Conservation (phyloP, 2,797 vertebrate species). For the Tamandua tetradactyla region DNA sequence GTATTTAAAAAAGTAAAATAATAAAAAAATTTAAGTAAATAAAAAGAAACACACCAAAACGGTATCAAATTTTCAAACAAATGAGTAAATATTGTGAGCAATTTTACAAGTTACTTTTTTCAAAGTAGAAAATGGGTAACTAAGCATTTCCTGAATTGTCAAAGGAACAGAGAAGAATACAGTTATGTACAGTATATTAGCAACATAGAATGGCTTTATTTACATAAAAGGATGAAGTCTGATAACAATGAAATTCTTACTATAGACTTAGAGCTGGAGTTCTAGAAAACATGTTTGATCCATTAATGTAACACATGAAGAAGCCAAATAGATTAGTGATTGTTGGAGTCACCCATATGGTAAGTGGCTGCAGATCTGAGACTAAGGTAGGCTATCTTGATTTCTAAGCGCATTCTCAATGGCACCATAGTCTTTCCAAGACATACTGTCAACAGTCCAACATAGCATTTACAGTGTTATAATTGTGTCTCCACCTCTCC, state of each 20-base stretch:
- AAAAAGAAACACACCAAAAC: slow-evolving; percentile 20
- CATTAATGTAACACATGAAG: neutral
- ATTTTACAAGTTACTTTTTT: neutral
- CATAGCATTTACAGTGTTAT: neutral
- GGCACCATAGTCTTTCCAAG: neutral
- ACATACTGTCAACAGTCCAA: neutral
- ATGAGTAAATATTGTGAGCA: neutral
- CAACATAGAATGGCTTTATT: neutral
- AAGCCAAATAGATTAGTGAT: too few relatives aligned
- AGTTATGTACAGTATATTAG: neutral
- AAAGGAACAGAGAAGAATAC: slow-evolving; percentile 10
- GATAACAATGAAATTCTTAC: neutral
- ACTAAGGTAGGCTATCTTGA: too few relatives aligned
- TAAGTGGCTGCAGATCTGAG: too few relatives aligned
- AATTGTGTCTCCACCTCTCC: neutral
- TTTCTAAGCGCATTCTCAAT: neutral
- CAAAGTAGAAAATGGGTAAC: neutral
- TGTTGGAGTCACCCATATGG: too few relatives aligned
- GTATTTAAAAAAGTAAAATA: too few relatives aligned
- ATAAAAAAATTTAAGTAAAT: too few relatives aligned
- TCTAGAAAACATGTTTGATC: neutral
- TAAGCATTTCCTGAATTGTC: slow-evolving; percentile 37
- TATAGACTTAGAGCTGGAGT: neutral
- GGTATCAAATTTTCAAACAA: slow-evolving; percentile 32
- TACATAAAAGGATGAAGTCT: neutral